Conservation (phyloP, 2,113 vertebrate genomes). For the Nyctibius bracteatus region DNA sequence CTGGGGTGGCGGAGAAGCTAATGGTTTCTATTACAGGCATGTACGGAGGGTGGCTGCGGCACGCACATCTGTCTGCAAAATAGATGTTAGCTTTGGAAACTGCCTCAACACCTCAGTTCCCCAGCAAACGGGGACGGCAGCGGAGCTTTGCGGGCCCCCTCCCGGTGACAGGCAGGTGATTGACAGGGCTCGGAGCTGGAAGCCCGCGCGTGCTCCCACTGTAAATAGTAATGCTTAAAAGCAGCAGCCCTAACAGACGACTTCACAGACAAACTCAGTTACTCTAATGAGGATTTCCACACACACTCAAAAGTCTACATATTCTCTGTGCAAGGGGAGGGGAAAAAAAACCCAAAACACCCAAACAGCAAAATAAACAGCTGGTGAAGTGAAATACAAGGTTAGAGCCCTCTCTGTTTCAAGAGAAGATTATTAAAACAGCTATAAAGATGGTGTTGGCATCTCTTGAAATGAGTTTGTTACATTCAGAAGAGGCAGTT, state of each 20-base stretch:
- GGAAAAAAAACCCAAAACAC: background rate
- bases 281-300: slow-evolving; percentile 65
- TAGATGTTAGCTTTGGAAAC: slow-evolving; percentile 23
- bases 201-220: slow-evolving; percentile 38
- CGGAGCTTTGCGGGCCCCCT: background rate
- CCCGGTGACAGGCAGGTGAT: slow-evolving; percentile 18
- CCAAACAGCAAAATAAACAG: background rate
- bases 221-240: slow-evolving; percentile 50
- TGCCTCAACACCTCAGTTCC: slow-evolving; percentile 35
- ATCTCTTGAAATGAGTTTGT: slow-evolving; percentile 68
- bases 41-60: background rate
- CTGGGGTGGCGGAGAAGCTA: slow-evolving; percentile 39
- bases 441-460: slow-evolving; percentile 59
- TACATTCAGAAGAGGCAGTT: slow-evolving; percentile 62
- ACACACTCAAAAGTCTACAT: background rate
- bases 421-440: slow-evolving; percentile 64
- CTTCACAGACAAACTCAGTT: slow-evolving; percentile 9
- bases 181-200: slow-evolving; percentile 48
- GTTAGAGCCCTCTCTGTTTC: slow-evolving; percentile 59
- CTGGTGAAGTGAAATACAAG: slow-evolving; percentile 51
- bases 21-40: slow-evolving; percentile 57
- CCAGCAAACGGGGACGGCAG: background rate
- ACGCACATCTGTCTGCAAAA: slow-evolving; percentile 37
- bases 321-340: background rate
- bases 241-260: slow-evolving; percentile 1